These are phyloP conservation scores for Atta cephalotes DNA, from an alignment of 1,140 invertebrate genomes.

Conservation along the genomic window DNA sequence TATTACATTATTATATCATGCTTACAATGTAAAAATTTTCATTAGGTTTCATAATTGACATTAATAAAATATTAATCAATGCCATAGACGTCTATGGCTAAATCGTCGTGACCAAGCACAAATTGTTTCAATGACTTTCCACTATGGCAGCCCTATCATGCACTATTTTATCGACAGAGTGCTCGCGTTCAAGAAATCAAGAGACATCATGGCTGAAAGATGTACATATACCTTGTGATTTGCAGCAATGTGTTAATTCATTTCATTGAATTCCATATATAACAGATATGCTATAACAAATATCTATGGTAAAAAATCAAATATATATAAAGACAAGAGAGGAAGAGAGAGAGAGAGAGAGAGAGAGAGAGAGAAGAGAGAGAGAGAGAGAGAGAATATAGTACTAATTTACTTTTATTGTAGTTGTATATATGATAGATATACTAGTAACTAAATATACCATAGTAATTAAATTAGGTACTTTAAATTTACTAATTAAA, in stretches of 20 bases:
- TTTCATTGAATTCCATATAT: conserved; percentile 47
- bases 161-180: conserved; percentile 69
- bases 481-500: too few species aligned
- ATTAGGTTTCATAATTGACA: not conserved
- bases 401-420: too few species aligned
- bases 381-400: not conserved
- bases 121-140: conserved; percentile 40
- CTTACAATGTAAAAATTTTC: conserved; percentile 15
- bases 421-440: too few species aligned
- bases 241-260: conserved; percentile 62
- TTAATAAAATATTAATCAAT: not conserved
- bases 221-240: conserved; percentile 49
- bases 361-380: not conserved
- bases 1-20: not conserved
- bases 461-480: too few species aligned
- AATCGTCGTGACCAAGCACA: not conserved
- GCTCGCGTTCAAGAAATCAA: conserved; percentile 49
- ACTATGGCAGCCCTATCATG: conserved; percentile 63
- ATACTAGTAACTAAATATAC: too few species aligned
- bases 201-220: conserved; percentile 74
- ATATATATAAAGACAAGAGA: not conserved
- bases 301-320: conserved; percentile 51
- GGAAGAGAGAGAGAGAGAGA: too few species aligned
- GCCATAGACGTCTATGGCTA: too few species aligned
- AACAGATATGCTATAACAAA: conserved; percentile 16